Percentiles rank a stretch among this genome's conserved stretches.
phyloP scores from a whole-genome alignment of 2,113 vertebrate species.

The Toxostoma redivivum region DNA sequence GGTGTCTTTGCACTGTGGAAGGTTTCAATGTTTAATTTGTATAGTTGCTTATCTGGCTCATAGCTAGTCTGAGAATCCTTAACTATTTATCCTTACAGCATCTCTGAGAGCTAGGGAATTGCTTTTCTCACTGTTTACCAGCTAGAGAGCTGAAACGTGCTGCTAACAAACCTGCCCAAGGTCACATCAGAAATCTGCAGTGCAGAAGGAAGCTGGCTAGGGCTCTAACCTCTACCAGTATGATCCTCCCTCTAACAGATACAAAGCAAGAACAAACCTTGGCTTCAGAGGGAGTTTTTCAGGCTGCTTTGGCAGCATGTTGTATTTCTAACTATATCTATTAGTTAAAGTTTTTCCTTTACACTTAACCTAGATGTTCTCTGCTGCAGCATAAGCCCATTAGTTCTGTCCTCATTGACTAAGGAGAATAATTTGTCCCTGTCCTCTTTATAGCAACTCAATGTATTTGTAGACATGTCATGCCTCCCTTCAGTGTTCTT shows the following conservation, averaged over 20 bases:
- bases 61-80: background rate
- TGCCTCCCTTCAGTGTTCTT: conserved; percentile 17
- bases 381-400: background rate
- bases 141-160: background rate
- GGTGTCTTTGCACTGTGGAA: background rate
- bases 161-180: background rate
- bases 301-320: background rate
- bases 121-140: background rate
- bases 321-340: background rate
- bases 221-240: background rate
- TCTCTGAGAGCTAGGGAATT: background rate
- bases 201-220: background rate
- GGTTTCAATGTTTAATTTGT: background rate
- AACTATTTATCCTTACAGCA: conserved; percentile 20
- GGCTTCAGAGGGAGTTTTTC: conserved; percentile 4
- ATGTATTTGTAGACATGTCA: conserved; percentile 15
- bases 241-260: background rate
- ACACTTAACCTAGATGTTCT: conserved; percentile 18
- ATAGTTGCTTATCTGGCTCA: background rate
- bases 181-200: background rate
- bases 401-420: conserved; percentile 31
- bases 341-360: conserved; percentile 24
- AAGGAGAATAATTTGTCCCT: conserved; percentile 31
- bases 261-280: background rate
- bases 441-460: background rate